phyloP scores from a whole-genome alignment of 2,797 vertebrate species.

The Gymnothorax javanicus region DNA sequence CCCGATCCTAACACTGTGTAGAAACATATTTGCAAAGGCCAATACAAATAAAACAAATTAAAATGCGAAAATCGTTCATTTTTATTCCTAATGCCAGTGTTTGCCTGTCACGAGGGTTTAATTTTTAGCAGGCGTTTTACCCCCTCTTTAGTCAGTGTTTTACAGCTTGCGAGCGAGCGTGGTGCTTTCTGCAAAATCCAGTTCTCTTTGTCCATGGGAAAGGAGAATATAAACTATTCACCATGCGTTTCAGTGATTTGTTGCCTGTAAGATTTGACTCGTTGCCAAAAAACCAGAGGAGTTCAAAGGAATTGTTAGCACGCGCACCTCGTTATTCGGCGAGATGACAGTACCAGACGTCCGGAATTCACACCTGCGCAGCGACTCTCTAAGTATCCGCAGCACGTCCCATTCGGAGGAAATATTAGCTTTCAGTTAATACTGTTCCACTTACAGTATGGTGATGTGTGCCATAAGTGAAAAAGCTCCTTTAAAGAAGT shows the following conservation, averaged over 20 bases:
- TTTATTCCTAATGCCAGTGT: background rate
- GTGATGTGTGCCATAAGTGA: background rate
- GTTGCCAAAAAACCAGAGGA: background rate
- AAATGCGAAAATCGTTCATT: background rate
- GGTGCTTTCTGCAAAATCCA: background rate
- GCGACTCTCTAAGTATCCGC: background rate
- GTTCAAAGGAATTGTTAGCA: background rate
- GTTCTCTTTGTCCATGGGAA: constrained; percentile 19
- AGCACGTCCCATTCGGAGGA: background rate
- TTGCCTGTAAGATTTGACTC: constrained; percentile 26
- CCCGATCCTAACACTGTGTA: too few species aligned
- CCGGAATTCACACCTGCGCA: background rate
- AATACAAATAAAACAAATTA: background rate
- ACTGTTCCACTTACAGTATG: background rate
- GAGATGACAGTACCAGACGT: background rate
- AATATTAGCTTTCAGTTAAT: background rate
- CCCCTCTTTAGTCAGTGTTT: too few species aligned
- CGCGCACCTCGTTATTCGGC: background rate
- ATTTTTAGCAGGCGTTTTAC: too few species aligned
- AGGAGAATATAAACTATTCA: background rate
- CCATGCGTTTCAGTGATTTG: background rate
- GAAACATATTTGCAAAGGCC: background rate
- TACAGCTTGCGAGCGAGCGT: constrained; percentile 1
- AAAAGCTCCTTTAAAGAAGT: background rate
- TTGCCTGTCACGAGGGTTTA: background rate